phyloP scores from a whole-genome alignment of 2,888 invertebrate species.

The Eupeodes latifasciatus region DNA sequence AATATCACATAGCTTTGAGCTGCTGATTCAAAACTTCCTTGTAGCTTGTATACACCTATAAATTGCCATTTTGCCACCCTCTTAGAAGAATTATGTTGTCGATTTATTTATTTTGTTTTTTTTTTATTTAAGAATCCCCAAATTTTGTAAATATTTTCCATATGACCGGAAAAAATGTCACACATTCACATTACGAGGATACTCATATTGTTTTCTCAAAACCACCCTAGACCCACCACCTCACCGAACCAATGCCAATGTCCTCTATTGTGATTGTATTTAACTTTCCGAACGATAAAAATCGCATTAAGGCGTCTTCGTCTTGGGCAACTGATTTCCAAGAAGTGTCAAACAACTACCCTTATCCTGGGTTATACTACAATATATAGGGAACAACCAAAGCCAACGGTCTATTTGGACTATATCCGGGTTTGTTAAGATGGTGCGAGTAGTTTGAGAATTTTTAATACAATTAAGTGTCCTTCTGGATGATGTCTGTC shows the following conservation, averaged over 20 bases:
- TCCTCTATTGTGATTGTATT: constrained; percentile 54
- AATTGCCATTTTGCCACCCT: background rate
- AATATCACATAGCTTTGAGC: background rate
- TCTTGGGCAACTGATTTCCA: constrained; percentile 65
- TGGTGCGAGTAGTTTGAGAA: constrained; percentile 30
- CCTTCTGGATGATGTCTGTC: constrained; percentile 18
- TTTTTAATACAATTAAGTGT: constrained; percentile 73
- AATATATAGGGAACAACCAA: too few relatives aligned
- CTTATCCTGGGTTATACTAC: constrained; percentile 4
- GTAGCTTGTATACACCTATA: too few relatives aligned
- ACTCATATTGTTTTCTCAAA: background rate
- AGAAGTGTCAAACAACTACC: constrained; percentile 55
- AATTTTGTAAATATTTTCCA: constrained; percentile 65
- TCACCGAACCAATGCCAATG: background rate
- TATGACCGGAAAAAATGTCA: constrained; percentile 68
- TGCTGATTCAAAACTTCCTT: too few relatives aligned
- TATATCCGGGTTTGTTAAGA: background rate
- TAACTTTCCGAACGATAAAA: constrained; percentile 75
- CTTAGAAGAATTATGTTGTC: constrained; percentile 57
- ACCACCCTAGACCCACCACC: background rate
- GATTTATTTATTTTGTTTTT: constrained; percentile 25
- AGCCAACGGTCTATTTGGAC: background rate
- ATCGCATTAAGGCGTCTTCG: constrained; percentile 67
- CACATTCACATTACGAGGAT: constrained; percentile 35
- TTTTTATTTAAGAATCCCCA: constrained; percentile 35